Base-by-base conservation (phyloP, 2,888 invertebrate genomes). In the Brachylomia viminalis region DNA sequence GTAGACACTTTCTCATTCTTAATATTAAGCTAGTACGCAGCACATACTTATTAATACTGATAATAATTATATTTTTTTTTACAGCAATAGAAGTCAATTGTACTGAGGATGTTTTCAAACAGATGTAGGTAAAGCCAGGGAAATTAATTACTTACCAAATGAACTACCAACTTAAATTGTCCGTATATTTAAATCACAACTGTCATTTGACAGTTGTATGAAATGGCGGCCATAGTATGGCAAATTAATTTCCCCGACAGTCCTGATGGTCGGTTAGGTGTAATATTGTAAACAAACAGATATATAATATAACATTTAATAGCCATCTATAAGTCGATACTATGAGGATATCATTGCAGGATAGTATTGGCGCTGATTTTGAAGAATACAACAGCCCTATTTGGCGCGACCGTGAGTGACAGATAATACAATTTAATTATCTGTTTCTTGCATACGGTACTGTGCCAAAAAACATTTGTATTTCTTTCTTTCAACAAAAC, bases 261-360 rank as follows among this genome's bases (percentile, higher is more conserved):
- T 27, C n/a, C n/a, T n/a, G n/a, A 54, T 54, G n/a, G 27, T 27
- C 6, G 6, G 15, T n/a, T 27, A 54, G 15, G 27, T 58, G 17
- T 30, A 58, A 17, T 56, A 33, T 69, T 71, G 47, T 71, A 33
- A 70, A 70, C 38, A 69, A 70, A 20, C 10, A 71, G 7, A 20
- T 70, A 70, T 13, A 33, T 15, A 17, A 17, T 27, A 13, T 49
- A 59, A 47, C 47, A 58, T 75, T 54, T 11, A 56, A 73, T 47
- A 75, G n/a, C 2, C 10, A 33, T 47, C n/a, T 56, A 17, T 27
- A 47, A 17, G 27, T 47, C 27, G 58, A 54, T 17, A 58, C 4
- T 58, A n/a, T 13, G 13, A 42, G 27, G 23, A 27, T 58, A 47
- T 27, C 5, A 75, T 38, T 76, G 17, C 17, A 76, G 17, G 20